Evolutionary conservation across 2,888 invertebrate genomes (phyloP).

Genomic region (Octonoba sinensis): DNA sequence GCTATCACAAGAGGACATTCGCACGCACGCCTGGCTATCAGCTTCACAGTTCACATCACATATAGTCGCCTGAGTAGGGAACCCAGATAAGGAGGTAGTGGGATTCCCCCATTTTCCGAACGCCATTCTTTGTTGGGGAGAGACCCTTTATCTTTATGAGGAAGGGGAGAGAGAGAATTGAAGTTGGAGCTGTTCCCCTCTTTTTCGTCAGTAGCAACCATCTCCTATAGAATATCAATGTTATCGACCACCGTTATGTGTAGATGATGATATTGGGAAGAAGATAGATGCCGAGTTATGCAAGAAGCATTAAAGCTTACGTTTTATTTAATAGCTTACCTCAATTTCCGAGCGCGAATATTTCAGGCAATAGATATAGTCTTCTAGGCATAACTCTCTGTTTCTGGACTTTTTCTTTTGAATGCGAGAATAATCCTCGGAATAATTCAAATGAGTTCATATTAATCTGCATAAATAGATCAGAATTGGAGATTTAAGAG

Average conservation of each 20-base stretch:
- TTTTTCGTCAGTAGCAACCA: constrained; percentile 23
- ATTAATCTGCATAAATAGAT: no score
- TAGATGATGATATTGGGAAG: constrained; percentile 29
- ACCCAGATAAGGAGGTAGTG: constrained; percentile 11
- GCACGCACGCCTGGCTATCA: constrained; percentile 7
- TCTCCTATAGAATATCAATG: constrained; percentile 42
- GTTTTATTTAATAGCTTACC: no score
- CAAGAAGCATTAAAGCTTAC: no score
- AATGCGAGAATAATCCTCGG: no score
- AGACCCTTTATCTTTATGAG: constrained; percentile 2
- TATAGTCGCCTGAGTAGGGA: constrained; percentile 17
- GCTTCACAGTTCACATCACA: constrained; percentile 24
- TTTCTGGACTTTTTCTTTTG: no score
- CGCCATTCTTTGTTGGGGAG: neutral
- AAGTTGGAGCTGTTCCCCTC: no score
- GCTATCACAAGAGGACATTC: neutral
- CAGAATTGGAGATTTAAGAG: no score
- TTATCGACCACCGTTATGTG: constrained; percentile 33
- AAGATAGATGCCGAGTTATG: constrained; percentile 15
- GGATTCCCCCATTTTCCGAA: constrained; percentile 9
- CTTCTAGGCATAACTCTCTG: no score
- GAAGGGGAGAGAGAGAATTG: no score
- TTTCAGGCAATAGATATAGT: no score
- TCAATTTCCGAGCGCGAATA: no score
- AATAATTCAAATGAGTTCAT: no score